These are phyloP conservation scores for Elmis aenea DNA, from an alignment of 2,888 invertebrate species.

Conservation along the genomic window DNA sequence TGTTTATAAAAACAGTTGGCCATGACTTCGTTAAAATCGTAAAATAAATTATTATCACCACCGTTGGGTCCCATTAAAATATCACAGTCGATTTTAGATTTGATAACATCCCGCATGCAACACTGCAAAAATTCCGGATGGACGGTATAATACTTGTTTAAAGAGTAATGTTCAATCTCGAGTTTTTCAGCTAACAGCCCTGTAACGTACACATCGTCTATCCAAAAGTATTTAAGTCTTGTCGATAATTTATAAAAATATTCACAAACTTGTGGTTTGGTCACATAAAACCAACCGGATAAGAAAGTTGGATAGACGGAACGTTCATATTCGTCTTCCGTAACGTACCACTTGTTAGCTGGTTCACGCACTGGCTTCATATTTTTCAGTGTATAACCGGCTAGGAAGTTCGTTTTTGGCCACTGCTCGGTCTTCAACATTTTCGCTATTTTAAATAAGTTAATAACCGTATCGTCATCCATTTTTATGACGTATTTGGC, in stretches of 20 bases:
- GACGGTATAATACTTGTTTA: conserved; percentile 61
- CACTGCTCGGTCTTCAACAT: conserved; percentile 45
- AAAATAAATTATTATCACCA: conserved; percentile 64
- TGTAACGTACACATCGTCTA: conserved; percentile 84
- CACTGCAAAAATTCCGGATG: conserved; percentile 70
- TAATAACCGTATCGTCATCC: conserved; percentile 75
- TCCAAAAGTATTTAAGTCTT: conserved; percentile 76
- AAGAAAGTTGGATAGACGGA: conserved; percentile 67
- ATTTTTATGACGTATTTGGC: conserved; percentile 69
- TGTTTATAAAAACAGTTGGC: conserved; percentile 54
- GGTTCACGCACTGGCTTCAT: conserved; percentile 61
- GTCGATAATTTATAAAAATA: conserved; percentile 54
- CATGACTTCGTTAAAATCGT: conserved; percentile 59
- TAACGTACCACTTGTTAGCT: conserved; percentile 78
- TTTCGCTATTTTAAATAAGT: conserved; percentile 55
- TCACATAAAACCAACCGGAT: conserved; percentile 81
- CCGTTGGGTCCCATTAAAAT: conserved; percentile 72
- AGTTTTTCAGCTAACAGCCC: conserved; percentile 65
- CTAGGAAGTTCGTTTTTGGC: conserved; percentile 47
- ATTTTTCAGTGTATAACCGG: conserved; percentile 62
- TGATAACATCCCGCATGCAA: conserved; percentile 61
- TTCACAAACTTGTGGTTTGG: conserved; percentile 59
- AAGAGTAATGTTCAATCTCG: conserved; percentile 53
- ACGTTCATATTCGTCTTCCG: conserved; percentile 57
- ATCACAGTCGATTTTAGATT: conserved; percentile 59